Evolutionary conservation across 2,113 vertebrate species (phyloP), one percentile per base, ranked within the genome.

Genomic region (Paraplagusia blochii): DNA sequence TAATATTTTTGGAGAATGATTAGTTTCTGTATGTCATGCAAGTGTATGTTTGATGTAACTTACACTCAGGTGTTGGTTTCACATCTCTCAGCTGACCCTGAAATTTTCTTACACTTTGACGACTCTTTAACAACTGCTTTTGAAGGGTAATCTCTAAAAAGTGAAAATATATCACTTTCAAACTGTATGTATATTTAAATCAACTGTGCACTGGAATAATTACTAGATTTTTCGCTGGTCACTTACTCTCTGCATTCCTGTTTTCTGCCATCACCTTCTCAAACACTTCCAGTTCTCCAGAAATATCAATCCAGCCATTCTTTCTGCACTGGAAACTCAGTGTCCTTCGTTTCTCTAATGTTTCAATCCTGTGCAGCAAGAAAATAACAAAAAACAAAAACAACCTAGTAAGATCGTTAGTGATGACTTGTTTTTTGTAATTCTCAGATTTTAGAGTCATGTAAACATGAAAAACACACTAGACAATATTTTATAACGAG

Each of bases 61-160:
- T 89, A 97, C 95, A 88, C 40, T 91, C 85, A 36, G 92, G 86
- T 68, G 92, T 93, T 29, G 93, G 93, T 53, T 91, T 94, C 63
- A 91, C 89, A 61, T 95, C 90, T 75, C 76, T 89, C 44, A 97
- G 82, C 38, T 95, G 91, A 59, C 63, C 86, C 67, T 96, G 92
- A 83, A 97, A 93, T 63, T 69, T 90, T 65, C 82, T 92, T 51
- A 97, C 92, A 4, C 84, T 87, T 45, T 85, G 89, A 60, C 87
- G 82, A 79, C 97, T 92, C 89, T 92, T 93, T 66, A 85, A 68
- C 7, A 98, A 82, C 16, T 94, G 90, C 66, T 94, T 91, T 50
- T 93, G 85, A 46, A 94, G 84, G 76, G 86, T 90, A 47, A 77
- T 51, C 79, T 89, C 95, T 98, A 46, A 62, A 56, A 70, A 77